A percentile compares a stretch with the other conserved stretches of the same genome.
Conservation (phyloP, 1,140 invertebrate species). For the Listronotus bonariensis region DNA sequence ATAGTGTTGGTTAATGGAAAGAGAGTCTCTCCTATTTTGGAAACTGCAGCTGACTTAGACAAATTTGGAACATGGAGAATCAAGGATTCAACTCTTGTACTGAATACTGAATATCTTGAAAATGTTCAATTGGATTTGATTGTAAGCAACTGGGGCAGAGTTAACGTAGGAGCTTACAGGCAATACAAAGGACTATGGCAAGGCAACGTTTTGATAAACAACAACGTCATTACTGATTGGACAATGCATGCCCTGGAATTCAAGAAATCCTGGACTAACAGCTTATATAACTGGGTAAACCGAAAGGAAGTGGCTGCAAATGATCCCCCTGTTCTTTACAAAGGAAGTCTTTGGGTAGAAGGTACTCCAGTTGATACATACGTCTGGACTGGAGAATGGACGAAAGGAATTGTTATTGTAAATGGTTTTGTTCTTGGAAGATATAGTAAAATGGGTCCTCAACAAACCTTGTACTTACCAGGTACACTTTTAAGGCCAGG, state of each 20-base stretch:
- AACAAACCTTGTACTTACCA: conserved; percentile 64
- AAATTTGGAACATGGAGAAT: conserved; percentile 58
- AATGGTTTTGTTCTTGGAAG: conserved; percentile 69
- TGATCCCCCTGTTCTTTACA: conserved; percentile 35
- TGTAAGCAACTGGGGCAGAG: conserved; percentile 65
- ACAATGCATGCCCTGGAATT: conserved; percentile 62
- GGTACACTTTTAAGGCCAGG: conserved; percentile 60
- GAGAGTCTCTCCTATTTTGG: conserved; percentile 51
- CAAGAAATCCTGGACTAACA: conserved; percentile 54
- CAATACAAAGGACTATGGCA: conserved; percentile 39
- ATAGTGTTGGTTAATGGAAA: conserved; percentile 58
- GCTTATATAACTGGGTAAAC: conserved; percentile 40
- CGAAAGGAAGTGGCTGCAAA: conserved; percentile 33
- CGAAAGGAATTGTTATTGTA: conserved; percentile 64
- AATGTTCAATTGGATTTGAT: conserved; percentile 59
- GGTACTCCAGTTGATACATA: conserved; percentile 29
- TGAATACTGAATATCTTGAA: conserved; percentile 36
- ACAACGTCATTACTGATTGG: conserved; percentile 55
- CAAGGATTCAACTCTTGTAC: conserved; percentile 45
- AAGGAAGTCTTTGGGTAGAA: conserved; percentile 21
- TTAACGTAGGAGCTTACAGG: conserved; percentile 61
- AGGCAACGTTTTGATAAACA: conserved; percentile 21
- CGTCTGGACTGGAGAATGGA: conserved; percentile 57
- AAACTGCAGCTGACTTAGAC: conserved; percentile 47
- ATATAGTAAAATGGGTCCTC: conserved; percentile 62